Evolutionary conservation across 2,797 vertebrate species (phyloP), one percentile per base, ranked within the genome.

Genomic region (Parambassis ranga): DNA sequence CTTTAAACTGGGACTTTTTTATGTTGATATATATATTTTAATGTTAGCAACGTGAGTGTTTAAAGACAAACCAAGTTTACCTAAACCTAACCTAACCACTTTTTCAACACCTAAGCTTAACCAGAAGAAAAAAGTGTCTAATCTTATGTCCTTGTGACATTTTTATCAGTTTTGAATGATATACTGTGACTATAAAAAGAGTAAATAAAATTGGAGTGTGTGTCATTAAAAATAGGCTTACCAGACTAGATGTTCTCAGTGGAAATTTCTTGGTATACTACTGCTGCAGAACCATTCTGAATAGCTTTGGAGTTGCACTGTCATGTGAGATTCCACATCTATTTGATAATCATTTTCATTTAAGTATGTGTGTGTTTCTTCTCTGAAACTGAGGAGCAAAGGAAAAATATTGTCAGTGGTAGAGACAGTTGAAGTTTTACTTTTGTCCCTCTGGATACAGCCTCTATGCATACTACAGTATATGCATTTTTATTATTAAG

Each of bases 311-410:
- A 62, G 38, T 59, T 35, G 39, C 36, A 35, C 38, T 2, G 4
- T 11, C 38, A 10, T 18, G 44, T 27, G 27, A 74, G 37, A 76
- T 74, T 84, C 55, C 20, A 33, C 69, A 62, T 65, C 43, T 22
- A 15, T 47, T 31, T 52, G 47, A 65, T 42, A 39, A 63, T 56
- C 13, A 50, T 41, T 56, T 35, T 27, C 19, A 16, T 18, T 64
- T 24, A 71, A 41, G 4, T 14, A 24, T 18, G 36, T 15, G 23
- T 16, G 2, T 35, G 32, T 44, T 48, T 33, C 43, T 35, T 30
- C 18, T 56, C 24, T 38, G 43, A 36, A 24, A 11, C 19, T 8
- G 4, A 20, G 23, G 47, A 10, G 4, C 55, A 27, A 9, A 7
- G 18, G 2, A 41, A 41, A 62, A 52, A 43, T 47, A 28, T 37